Percentiles rank a stretch among this genome's conserved stretches.
Conservation (phyloP, 2,888 invertebrate genomes). For the Thymelicus lineola region DNA sequence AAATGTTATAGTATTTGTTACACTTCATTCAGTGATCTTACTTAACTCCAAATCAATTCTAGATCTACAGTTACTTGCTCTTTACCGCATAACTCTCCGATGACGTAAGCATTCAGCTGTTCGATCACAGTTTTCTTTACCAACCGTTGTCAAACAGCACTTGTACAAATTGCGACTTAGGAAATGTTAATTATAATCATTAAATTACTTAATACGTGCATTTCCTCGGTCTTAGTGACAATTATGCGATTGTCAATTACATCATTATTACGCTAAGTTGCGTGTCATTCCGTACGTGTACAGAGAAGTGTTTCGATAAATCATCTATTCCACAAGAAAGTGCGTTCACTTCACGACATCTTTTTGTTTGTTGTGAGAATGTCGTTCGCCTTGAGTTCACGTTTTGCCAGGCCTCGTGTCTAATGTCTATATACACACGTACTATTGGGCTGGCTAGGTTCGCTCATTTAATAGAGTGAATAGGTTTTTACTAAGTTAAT, state of each 20-base stretch:
- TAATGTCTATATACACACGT: constrained; percentile 10
- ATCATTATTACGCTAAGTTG: constrained; percentile 26
- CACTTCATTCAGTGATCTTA: background rate
- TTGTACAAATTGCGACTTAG: constrained; percentile 10
- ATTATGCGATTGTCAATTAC: constrained; percentile 25
- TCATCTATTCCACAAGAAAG: constrained; percentile 34
- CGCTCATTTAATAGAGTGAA: too few species aligned
- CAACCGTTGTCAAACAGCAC: background rate
- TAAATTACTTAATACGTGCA: background rate
- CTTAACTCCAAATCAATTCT: background rate
- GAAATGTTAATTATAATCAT: constrained; percentile 13
- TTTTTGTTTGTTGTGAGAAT: constrained; percentile 39
- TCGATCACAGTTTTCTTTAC: background rate
- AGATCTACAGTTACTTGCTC: background rate
- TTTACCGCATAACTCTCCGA: constrained; percentile 1
- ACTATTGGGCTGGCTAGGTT: background rate
- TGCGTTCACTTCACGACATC: constrained; percentile 34
- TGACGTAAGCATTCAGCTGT: constrained; percentile 3
- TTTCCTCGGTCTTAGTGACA: constrained; percentile 6
- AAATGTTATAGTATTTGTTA: too few species aligned
- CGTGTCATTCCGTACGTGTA: constrained; percentile 25
- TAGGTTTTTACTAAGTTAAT: too few species aligned
- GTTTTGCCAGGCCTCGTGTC: constrained; percentile 24
- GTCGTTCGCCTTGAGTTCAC: constrained; percentile 42
- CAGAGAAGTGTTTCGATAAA: constrained; percentile 30